A percentile compares a stretch with the other conserved stretches of the same genome.
phyloP scores from a whole-genome alignment of 53 echinoderm and acorn worm genomes.

The Mesocentrotus franciscanus region DNA sequence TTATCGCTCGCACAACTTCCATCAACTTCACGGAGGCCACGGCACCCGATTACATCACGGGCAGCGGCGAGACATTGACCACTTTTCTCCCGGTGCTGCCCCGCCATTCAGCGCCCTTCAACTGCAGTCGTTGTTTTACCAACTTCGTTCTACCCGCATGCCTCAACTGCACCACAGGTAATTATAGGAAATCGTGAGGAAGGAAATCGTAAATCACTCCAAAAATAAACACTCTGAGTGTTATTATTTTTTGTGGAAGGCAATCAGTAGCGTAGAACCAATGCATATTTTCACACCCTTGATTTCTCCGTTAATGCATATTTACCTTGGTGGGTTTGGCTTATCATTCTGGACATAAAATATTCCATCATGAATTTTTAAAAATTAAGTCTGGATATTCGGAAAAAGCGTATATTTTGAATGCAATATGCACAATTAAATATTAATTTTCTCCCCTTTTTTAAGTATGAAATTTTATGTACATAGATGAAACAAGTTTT shows the following conservation, averaged over 20 bases:
- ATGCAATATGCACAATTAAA: too few relatives aligned
- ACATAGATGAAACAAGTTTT: too few relatives aligned
- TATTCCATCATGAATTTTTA: too few relatives aligned
- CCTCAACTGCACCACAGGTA: constrained; percentile 59
- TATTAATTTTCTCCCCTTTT: too few relatives aligned
- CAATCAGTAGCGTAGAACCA: background rate
- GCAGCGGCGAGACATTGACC: constrained; percentile 48
- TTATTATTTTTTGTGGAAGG: background rate
- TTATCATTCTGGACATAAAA: too few relatives aligned
- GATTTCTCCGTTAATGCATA: too few relatives aligned
- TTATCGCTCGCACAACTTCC: constrained; percentile 26
- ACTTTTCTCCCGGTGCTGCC: constrained; percentile 47
- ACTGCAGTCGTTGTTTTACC: constrained; percentile 38
- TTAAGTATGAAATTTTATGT: too few relatives aligned
- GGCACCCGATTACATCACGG: constrained; percentile 52
- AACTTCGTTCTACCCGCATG: constrained; percentile 37
- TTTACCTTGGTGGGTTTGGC: too few relatives aligned
- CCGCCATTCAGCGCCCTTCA: constrained; percentile 1
- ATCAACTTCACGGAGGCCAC: constrained; percentile 22
- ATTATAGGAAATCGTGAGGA: constrained; percentile 11
- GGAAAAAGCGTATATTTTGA: too few relatives aligned
- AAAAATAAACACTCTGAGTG: background rate
- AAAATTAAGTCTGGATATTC: too few relatives aligned
- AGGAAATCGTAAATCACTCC: constrained; percentile 18
- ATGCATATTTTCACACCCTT: background rate